These are phyloP conservation scores for Myodes glareolus DNA, from an alignment of 2,113 vertebrate species.

Conservation along the genomic window DNA sequence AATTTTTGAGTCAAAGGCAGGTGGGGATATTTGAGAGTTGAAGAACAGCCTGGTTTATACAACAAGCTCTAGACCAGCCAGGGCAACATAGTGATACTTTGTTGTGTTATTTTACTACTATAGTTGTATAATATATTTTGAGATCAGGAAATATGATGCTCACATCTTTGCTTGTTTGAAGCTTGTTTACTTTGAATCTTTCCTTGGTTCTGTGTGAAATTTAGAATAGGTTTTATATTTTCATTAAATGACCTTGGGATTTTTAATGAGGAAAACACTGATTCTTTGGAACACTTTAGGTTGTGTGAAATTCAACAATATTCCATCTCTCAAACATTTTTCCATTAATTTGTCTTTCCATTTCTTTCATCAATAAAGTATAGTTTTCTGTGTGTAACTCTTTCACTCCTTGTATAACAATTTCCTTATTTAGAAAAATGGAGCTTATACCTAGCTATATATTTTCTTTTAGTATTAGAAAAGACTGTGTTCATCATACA, in stretches of 20 bases:
- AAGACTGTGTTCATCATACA: neutral
- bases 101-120: neutral
- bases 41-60: neutral
- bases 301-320: neutral
- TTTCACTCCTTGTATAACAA: neutral
- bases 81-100: neutral
- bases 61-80: neutral
- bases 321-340: neutral
- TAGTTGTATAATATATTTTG: neutral
- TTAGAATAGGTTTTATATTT: neutral
- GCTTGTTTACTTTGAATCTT: neutral
- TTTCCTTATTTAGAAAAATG: neutral
- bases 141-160: neutral
- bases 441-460: neutral
- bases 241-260: neutral
- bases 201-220: neutral
- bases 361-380: neutral
- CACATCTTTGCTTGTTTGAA: neutral
- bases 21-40: neutral
- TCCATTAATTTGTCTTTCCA: neutral
- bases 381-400: neutral
- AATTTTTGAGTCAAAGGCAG: neutral
- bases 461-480: slow-evolving; percentile 45
- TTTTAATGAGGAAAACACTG: neutral
- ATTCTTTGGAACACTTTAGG: neutral